Evolutionary conservation across 2,888 invertebrate genomes (phyloP).

Genomic region (Metellina segmentata): DNA sequence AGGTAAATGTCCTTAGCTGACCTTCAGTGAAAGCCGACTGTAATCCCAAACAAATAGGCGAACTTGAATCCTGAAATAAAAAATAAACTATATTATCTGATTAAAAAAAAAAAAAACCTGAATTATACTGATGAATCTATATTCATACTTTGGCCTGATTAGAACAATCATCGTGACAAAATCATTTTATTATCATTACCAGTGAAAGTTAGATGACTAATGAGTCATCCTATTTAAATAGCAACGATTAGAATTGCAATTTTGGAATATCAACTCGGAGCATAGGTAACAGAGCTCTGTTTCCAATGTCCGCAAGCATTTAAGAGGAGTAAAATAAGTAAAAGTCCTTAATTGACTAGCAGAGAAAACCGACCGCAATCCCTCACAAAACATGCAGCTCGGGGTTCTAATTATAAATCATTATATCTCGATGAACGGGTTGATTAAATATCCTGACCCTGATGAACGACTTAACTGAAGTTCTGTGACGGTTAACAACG

Average conservation of each 20-base stretch:
- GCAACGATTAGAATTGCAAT: not conserved
- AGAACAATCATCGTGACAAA: not conserved
- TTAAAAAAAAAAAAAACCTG: no score
- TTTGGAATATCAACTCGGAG: not conserved
- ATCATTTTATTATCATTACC: not conserved
- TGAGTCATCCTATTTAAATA: not conserved
- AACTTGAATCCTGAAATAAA: no score
- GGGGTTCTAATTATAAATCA: slow-evolving; percentile 73
- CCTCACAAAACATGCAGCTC: slow-evolving; percentile 16
- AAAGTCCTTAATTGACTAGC: not conserved
- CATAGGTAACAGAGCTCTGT: not conserved
- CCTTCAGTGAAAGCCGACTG: not conserved
- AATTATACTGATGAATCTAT: no score
- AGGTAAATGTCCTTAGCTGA: not conserved
- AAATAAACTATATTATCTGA: no score
- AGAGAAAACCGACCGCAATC: slow-evolving; percentile 3
- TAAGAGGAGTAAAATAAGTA: not conserved
- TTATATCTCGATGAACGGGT: slow-evolving; percentile 67
- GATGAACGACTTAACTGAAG: slow-evolving; percentile 68
- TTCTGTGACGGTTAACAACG: slow-evolving; percentile 63
- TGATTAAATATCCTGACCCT: slow-evolving; percentile 69
- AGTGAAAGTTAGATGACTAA: not conserved
- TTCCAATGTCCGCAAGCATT: not conserved
- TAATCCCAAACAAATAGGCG: slow-evolving; percentile 1
- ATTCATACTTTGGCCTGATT: not conserved